Evolutionary conservation across 2,797 vertebrate genomes (phyloP).

Genomic region (Arctocebus calabarensis): DNA sequence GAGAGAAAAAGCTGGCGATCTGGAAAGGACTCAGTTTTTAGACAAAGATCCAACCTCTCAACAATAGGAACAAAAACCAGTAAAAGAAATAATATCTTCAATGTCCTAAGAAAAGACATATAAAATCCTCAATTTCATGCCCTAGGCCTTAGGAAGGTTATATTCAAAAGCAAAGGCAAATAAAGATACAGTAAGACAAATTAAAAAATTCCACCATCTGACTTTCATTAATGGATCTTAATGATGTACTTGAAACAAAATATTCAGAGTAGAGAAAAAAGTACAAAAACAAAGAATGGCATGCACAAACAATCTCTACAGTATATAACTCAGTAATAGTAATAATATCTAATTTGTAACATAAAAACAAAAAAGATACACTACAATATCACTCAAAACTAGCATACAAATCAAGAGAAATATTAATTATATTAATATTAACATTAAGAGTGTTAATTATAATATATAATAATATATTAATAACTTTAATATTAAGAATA

Average conservation of each 20-base stretch:
- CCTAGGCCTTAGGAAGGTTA: neutral
- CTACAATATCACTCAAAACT: constrained; percentile 31
- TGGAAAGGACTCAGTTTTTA: neutral
- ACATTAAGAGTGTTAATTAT: too few species aligned
- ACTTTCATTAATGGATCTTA: neutral
- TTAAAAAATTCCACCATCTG: neutral
- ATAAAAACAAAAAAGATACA: constrained; percentile 5
- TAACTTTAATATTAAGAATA: neutral
- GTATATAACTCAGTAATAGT: neutral
- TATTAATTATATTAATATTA: too few species aligned
- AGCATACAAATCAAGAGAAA: neutral
- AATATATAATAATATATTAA: neutral
- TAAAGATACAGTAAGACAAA: neutral
- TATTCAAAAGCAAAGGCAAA: constrained; percentile 1
- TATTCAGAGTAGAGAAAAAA: neutral
- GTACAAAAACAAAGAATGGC: neutral
- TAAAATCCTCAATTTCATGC: neutral
- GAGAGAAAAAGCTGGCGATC: neutral
- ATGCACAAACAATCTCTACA: neutral
- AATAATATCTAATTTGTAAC: neutral
- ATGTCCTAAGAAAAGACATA: neutral
- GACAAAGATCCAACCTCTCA: neutral
- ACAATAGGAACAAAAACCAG: neutral
- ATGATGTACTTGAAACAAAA: constrained; percentile 4
- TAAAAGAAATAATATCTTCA: neutral